Percentiles rank a stretch among this genome's conserved stretches.
These are phyloP conservation scores for Scaptomyza pallida DNA, from an alignment of 1,140 invertebrate species.

Conservation along the genomic window DNA sequence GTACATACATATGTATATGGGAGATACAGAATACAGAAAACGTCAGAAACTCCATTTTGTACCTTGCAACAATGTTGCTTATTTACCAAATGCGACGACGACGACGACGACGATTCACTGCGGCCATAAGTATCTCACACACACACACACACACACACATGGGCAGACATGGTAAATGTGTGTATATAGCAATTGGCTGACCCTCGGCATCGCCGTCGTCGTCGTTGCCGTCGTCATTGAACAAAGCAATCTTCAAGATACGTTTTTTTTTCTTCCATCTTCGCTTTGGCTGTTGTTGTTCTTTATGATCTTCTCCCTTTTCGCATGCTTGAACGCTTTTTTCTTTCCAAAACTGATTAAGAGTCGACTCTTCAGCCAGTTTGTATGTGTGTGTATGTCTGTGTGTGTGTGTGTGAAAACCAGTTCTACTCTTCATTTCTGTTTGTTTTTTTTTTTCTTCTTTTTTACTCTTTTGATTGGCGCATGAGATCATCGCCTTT, in stretches of 20 bases:
- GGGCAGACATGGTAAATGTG: slow-evolving; percentile 24
- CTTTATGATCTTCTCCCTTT: slow-evolving; percentile 55
- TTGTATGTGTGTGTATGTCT: slow-evolving; percentile 42
- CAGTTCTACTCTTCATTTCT: slow-evolving; percentile 51
- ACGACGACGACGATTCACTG: slow-evolving; percentile 26
- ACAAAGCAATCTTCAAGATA: slow-evolving; percentile 76
- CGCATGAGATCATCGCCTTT: slow-evolving; percentile 78
- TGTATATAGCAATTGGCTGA: slow-evolving; percentile 70
- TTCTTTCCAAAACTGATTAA: slow-evolving; percentile 79
- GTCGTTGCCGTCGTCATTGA: slow-evolving; percentile 59
- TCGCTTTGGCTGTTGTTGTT: slow-evolving; percentile 13
- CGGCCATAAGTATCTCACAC: slow-evolving; percentile 55
- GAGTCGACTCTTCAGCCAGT: slow-evolving; percentile 75
- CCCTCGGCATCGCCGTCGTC: slow-evolving; percentile 54
- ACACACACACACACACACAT: slow-evolving; percentile 39
- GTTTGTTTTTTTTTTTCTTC: slow-evolving; percentile 37
- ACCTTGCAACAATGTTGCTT: slow-evolving; percentile 66
- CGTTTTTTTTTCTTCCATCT: slow-evolving; percentile 24
- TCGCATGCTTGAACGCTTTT: slow-evolving; percentile 80
- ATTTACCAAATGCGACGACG: no score
- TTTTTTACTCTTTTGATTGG: slow-evolving; percentile 56
- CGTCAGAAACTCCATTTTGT: slow-evolving; percentile 82
- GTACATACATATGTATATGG: no score
- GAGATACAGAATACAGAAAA: no score
- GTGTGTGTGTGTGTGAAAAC: slow-evolving; percentile 56